Evolutionary conservation across 2,888 invertebrate species (phyloP), one percentile per base, ranked within the genome.

Genomic region (Zaprionus bogoriensis): DNA sequence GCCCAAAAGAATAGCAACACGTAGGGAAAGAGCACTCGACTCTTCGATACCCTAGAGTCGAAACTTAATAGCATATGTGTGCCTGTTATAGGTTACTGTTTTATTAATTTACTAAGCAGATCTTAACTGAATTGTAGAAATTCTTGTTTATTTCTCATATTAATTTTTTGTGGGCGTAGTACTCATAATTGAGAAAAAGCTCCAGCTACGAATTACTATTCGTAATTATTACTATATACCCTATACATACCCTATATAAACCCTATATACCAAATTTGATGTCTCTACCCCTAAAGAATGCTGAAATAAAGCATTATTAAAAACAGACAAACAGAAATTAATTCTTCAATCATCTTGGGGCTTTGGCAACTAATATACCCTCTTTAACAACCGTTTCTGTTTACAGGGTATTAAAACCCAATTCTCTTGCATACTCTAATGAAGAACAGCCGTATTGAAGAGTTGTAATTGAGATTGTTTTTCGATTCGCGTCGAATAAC

Each of bases 391-490:
- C 7, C 32, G 17, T 14, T 17, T 1, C 14, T 17, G 7, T 36
- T 36, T 36, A 9, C 17, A 39, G 39, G 47, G 54, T 55, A 47
- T 47, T 4, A 45, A 45, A 28, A 19, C 46, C 30, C 20, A 36
- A 36, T 36, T 36, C 14, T 17, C 32, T 36, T 36, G 14, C 9
- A 44, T 20, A 32, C 39, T 30, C 48, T 50, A 61, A 59, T 67
- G 64, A 64, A 53, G 53, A 69, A 54, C 53, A 65, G 50, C 74
- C 32, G 25, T 36, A 48, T 25, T 52, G 52, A 42, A 58, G 45
- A 41, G 38, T 60, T 74, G 64, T 64, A 64, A 69, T 68, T 72
- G 74, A 64, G 54, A 61, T 48, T 61, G 50, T 41, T 12, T 32
- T 42, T 48, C 48, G 48, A 55, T 61, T 55, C 46, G 59, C 38